Evolutionary conservation across 2,113 vertebrate genomes (phyloP), one percentile per base, ranked within the genome.

Genomic region (Isichthys henryi): DNA sequence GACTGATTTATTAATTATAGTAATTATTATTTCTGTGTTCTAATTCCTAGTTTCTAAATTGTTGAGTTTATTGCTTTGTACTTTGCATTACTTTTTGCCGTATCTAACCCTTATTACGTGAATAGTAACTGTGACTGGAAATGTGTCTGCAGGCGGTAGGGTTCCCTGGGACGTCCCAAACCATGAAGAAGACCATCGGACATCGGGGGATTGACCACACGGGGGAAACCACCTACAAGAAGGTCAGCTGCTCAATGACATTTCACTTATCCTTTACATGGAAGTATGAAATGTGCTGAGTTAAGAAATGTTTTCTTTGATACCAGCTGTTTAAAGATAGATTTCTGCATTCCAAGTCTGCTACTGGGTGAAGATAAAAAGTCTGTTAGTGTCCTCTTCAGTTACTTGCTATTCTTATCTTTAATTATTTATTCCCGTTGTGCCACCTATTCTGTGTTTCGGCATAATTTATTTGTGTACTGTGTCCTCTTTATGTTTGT

Each of bases 141-240:
- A 23, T 90, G 56, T 53, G 89, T 83, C 21, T 92, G 5, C 0
- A 99, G 98, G 92, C 95, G 91, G 93, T 96, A 0, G 93, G 93
- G 46, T 53, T 90, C 23, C 93, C 95, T 0, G 92, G 91, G 77
- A 94, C 95, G 2, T 92, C 96, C 21, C 96, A 94, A 0, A 95
- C 95, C 62, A 95, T 96, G 2, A 97, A 97, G 92, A 97, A 95
- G 93, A 99, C 97, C 0, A 96, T 97, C 35, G 98, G 98, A 0
- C 98, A 99, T 93, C 93, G 98, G 85, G 93, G 98, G 77, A 97
- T 99, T 88, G 96, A 98, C 93, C 96, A 96, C 84, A 98, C 97
- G 0, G 98, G 98, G 0, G 98, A 99, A 91, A 99, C 98, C 0
- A 99, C 98, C 0, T 99, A 99, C 89, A 99, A 99, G 92, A 99